These are phyloP conservation scores for Columbina picui DNA, from an alignment of 2,113 vertebrate genomes.

Conservation along the genomic window DNA sequence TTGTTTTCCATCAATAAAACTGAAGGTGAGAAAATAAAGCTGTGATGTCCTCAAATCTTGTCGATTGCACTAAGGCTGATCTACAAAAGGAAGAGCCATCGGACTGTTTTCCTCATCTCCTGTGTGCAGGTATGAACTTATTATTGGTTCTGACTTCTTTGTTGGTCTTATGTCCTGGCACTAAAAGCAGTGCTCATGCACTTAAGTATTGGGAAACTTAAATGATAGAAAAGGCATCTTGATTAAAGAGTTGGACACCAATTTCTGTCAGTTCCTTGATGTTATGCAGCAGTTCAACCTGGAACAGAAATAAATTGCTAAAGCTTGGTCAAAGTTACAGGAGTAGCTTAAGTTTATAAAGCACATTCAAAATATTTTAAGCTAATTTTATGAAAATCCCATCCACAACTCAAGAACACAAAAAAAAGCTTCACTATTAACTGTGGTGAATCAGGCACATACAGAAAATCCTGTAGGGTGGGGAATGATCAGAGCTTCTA, in stretches of 20 bases:
- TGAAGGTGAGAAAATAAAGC: background rate
- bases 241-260: background rate
- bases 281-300: background rate
- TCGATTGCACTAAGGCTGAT: background rate
- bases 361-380: background rate
- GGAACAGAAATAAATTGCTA: background rate
- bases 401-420: background rate
- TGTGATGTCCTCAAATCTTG: background rate
- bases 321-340: background rate
- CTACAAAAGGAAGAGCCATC: background rate
- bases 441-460: background rate
- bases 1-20: background rate
- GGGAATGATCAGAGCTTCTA: background rate
- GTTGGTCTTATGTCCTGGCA: background rate
- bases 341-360: background rate
- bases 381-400: background rate
- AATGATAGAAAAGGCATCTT: background rate
- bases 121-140: background rate
- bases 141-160: background rate
- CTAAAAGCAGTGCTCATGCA: background rate
- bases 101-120: accelerated
- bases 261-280: background rate
- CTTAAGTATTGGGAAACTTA: background rate
- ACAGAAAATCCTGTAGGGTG: background rate
- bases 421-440: background rate